Conservation (phyloP, 2,797 vertebrate species). For the Macrochelys suwanniensis region DNA sequence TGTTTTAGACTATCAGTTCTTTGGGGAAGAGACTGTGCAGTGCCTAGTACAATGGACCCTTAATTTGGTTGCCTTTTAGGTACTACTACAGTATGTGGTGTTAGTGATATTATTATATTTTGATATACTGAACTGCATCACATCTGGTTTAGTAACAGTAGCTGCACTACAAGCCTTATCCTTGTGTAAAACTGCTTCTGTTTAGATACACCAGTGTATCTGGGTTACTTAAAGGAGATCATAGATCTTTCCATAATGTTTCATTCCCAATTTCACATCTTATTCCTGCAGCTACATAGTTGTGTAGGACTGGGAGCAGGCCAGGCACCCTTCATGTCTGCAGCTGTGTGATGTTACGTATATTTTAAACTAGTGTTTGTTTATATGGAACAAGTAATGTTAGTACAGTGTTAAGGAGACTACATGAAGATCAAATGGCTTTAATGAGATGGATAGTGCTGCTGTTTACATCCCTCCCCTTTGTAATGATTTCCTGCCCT, state of each 20-base stretch:
- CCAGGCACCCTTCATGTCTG: neutral
- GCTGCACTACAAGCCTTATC: neutral
- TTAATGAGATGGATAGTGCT: neutral
- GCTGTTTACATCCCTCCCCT: neutral
- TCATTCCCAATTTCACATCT: rapidly evolving
- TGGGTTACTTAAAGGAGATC: neutral
- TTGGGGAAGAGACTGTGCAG: too few species aligned
- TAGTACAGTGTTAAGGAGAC: neutral
- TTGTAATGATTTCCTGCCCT: neutral
- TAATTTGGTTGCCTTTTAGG: neutral
- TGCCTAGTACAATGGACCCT: neutral
- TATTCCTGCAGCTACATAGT: neutral
- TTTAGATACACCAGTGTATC: neutral
- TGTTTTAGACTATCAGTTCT: neutral
- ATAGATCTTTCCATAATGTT: neutral
- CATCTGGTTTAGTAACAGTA: neutral
- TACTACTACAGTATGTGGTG: neutral
- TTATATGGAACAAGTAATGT: neutral
- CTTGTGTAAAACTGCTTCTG: neutral
- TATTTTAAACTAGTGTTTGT: neutral
- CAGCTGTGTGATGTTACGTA: neutral
- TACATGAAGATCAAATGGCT: neutral
- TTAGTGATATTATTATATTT: neutral
- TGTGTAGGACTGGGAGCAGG: neutral
- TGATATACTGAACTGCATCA: neutral